Conservation (phyloP, 2,113 vertebrate genomes). For the Salvelinus alpinus region DNA sequence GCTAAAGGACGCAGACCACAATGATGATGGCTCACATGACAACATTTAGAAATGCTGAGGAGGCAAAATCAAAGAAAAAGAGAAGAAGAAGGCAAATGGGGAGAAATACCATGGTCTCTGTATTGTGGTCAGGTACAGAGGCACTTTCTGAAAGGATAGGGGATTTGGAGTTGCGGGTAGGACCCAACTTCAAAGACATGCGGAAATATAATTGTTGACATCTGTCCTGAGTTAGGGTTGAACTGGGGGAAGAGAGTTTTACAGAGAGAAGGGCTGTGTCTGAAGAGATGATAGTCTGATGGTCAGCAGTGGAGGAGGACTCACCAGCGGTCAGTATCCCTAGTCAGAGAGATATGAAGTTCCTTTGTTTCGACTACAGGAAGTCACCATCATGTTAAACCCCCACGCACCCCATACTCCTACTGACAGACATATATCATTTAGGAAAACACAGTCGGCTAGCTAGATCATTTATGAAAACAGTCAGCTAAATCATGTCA, state of each 20-base stretch:
- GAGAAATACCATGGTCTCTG: slow-evolving; percentile 40
- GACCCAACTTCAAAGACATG: slow-evolving; percentile 34
- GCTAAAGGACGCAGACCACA: slow-evolving; percentile 58
- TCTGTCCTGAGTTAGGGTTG: slow-evolving; percentile 61
- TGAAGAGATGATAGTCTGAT: slow-evolving; percentile 7
- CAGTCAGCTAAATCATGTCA: no score
- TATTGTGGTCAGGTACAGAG: slow-evolving; percentile 46
- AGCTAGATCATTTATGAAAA: no score
- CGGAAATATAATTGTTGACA: slow-evolving; percentile 64
- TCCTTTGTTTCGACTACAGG: slow-evolving; percentile 24
- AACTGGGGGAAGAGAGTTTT: slow-evolving; percentile 30
- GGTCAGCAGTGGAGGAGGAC: slow-evolving; percentile 32
- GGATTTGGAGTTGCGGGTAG: slow-evolving; percentile 29
- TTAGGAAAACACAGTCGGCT: no score
- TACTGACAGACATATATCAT: not conserved
- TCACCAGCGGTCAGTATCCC: not conserved
- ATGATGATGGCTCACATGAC: slow-evolving; percentile 55
- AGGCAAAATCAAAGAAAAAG: slow-evolving; percentile 46
- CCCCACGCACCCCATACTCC: slow-evolving; percentile 24
- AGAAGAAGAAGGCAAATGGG: slow-evolving; percentile 26
- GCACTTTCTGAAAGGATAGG: slow-evolving; percentile 24
- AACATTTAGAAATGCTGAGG: slow-evolving; percentile 67
- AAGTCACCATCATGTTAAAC: slow-evolving; percentile 26
- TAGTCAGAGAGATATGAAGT: slow-evolving; percentile 15
- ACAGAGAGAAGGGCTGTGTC: slow-evolving; percentile 28